A percentile compares a stretch with the other conserved stretches of the same genome.
Evolutionary conservation across 2,888 invertebrate genomes (phyloP).

Genomic region (Choristoneura rosaceana): DNA sequence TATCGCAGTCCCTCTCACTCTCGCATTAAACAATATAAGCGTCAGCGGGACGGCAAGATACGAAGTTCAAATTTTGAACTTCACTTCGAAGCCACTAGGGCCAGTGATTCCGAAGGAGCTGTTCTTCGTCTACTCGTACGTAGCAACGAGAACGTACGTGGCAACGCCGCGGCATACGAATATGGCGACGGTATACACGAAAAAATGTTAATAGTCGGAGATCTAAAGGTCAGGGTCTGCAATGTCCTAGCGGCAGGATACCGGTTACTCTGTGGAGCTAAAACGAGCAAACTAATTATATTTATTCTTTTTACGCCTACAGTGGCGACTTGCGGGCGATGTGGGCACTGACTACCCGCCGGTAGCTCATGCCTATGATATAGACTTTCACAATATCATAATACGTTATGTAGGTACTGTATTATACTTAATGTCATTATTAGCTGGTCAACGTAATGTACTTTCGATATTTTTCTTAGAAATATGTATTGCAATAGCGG

Average conservation of each 20-base stretch:
- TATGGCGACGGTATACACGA: slow-evolving; percentile 21
- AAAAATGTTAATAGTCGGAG: slow-evolving; percentile 37
- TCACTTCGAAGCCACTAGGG: too few species aligned
- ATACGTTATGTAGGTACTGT: too few species aligned
- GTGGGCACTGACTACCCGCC: neutral
- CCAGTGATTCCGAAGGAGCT: slow-evolving; percentile 59
- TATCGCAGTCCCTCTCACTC: too few species aligned
- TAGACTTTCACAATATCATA: too few species aligned
- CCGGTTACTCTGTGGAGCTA: slow-evolving; percentile 28
- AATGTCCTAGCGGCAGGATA: slow-evolving; percentile 31
- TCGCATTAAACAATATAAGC: too few species aligned
- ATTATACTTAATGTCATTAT: too few species aligned
- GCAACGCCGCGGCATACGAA: slow-evolving; percentile 26
- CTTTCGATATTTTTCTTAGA: neutral
- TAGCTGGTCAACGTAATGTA: too few species aligned
- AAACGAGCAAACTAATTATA: slow-evolving; percentile 20
- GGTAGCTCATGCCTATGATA: neutral
- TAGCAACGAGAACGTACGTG: slow-evolving; percentile 33
- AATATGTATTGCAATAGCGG: slow-evolving; percentile 1
- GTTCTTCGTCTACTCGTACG: slow-evolving; percentile 27
- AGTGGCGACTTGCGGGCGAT: neutral
- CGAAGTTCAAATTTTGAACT: too few species aligned
- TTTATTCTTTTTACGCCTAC: slow-evolving; percentile 1
- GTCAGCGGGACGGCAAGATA: too few species aligned
- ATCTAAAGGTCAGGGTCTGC: slow-evolving; percentile 37